Base-by-base conservation (phyloP, 2,888 invertebrate species). In the Agrochola lychnidis region DNA sequence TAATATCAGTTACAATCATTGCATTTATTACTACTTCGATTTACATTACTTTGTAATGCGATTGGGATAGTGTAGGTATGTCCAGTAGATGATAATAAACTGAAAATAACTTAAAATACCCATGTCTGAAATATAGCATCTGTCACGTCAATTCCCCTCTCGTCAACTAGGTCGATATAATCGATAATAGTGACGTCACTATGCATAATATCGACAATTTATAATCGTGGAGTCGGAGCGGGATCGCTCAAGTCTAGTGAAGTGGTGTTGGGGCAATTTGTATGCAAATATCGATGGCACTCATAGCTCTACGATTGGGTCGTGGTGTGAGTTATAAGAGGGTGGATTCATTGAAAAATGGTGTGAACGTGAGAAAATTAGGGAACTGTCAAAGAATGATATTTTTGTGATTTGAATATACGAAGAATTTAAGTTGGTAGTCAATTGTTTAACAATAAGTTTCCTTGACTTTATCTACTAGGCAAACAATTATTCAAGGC, bases 191-290 rank as follows among this genome's bases (percentile, higher is more conserved):
- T 88, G 89, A 84, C 86, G 88, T 89, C 85, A 86, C 88, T 87
- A 89, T 90, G 90, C 87, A 90, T 91, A 90, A 89, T 90, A 92
- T 90, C 91, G 89, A 88, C 90, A 89, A 92, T 92, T 92, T 93
- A 93, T 93, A 93, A 93, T 92, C 91, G 89, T 90, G 82, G 87
- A 90, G 87, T 89, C 81, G 81, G 76, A 88, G 87, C 82, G 88
- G 82, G 87, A 89, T 88, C 86, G 89, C 89, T 91, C 91, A 88
- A 89, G 91, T 90, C 91, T 92, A 92, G 93, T 92, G 91, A 91
- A 92, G 94, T 92, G 90, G 88, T 90, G 92, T 92, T 89, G 90
- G 90, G 89, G 91, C 93, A 94, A 94, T 94, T 93, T 94, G 94
- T 93, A 94, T 94, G 94, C 93, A 92, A 94, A 94, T 94, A 92